A percentile compares a stretch with the other conserved stretches of the same genome.
Evolutionary conservation across 2,888 invertebrate genomes (phyloP).

Genomic region (Blastobasis adustella): DNA sequence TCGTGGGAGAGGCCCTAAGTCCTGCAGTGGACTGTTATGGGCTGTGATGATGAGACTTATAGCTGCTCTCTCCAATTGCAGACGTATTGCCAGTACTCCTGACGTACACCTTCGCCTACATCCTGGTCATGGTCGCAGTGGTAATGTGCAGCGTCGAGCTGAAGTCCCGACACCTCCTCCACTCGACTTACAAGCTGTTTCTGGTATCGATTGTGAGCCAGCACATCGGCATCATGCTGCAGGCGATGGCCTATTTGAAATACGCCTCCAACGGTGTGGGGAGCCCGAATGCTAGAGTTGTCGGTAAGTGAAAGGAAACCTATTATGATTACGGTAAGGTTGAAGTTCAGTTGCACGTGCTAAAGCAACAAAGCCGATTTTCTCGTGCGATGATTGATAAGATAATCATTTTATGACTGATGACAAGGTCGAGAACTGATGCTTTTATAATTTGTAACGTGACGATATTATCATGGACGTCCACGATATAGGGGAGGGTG

Average conservation of each 20-base stretch:
- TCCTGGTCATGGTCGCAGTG: conserved; percentile 81
- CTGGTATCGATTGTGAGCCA: conserved; percentile 82
- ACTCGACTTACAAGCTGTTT: conserved; percentile 92
- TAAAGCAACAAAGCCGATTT: too few relatives aligned
- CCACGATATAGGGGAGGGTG: too few relatives aligned
- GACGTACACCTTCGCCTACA: conserved; percentile 82
- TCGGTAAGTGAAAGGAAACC: conserved; percentile 45
- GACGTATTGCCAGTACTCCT: conserved; percentile 90
- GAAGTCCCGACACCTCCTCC: conserved; percentile 85
- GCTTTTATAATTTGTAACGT: too few relatives aligned
- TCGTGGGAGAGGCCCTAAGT: too few relatives aligned
- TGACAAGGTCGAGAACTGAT: too few relatives aligned
- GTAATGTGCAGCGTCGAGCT: conserved; percentile 85
- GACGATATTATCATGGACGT: too few relatives aligned
- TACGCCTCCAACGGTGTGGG: conserved; percentile 85
- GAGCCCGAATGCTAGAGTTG: conserved; percentile 53
- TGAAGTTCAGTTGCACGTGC: too few relatives aligned
- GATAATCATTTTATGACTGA: too few relatives aligned
- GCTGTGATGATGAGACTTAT: too few relatives aligned
- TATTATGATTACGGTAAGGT: too few relatives aligned
- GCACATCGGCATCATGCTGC: conserved; percentile 79
- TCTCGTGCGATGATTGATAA: too few relatives aligned
- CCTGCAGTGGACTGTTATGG: too few relatives aligned
- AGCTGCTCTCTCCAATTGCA: conserved; percentile 52
- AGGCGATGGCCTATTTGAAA: conserved; percentile 82